Base-by-base conservation (phyloP, 2,888 invertebrate species). In the Taenaris catops region DNA sequence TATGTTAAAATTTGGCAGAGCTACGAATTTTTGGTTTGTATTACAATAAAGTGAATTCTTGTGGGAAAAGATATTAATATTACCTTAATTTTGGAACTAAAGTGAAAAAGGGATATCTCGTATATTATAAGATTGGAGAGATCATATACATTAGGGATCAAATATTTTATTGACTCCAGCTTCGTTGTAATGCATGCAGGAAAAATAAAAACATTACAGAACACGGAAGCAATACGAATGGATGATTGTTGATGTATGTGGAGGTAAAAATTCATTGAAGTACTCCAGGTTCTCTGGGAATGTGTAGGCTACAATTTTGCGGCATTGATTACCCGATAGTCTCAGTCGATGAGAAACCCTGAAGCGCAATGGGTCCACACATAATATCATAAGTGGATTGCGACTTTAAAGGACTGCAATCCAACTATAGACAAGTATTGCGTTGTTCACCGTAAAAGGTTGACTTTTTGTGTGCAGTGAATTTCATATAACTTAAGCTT, bases 381-480 rank as follows among this genome's bases (percentile, higher is more conserved):
- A 69, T 78, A 75, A 70, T 79, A 75, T 72, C 74, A 71, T 75
- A 79, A 79, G 68, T 71, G 51, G 64, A 69, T 69, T 66, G 61
- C 58, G 59, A 65, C 74, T 63, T 72, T 74, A 73, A 79, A 79
- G 73, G 76, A 65, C 66, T 65, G 69, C 51, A 46, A 53, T 42
- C 56, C 46, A 37, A 55, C 55, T 69, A 74, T 67, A 70, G 69
- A 63, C 56, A 53, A 18, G 64, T 64, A 66, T 68, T 67, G 64
- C 70, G 64, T 59, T 52, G 55, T 40, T 46, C 44, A 44, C 79
- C 76, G 55, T 79, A 73, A 65, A 74, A 51, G 78, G 67, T 25
- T 19, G 49, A 55, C 69, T 80, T 83, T 75, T 76, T 75, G 71
- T 71, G n/a, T 63, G 56, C 37, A 41, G 45, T 51, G 48, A 52